These are phyloP conservation scores for Ciconia stormi DNA, from an alignment of 2,113 vertebrate species.

Conservation along the genomic window DNA sequence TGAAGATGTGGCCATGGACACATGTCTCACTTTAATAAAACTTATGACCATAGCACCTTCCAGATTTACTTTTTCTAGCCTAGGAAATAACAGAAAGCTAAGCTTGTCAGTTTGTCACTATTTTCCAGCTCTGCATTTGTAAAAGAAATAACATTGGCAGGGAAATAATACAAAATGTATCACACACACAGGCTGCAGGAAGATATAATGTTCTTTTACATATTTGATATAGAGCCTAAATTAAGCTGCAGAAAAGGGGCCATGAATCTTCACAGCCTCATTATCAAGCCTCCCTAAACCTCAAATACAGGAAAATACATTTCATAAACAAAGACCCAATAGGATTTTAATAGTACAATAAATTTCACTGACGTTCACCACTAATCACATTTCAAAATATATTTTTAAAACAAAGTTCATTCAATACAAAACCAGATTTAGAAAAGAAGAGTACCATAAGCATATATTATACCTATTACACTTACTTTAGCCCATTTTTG, in stretches of 20 bases:
- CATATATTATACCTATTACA: not conserved
- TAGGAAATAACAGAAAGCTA: constrained; percentile 39
- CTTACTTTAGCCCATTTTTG: not conserved
- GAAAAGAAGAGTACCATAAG: constrained; percentile 2
- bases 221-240: constrained; percentile 86
- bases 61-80: not conserved
- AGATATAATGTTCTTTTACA: constrained; percentile 81
- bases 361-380: constrained; percentile 78
- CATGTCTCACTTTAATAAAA: not conserved
- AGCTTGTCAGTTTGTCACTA: constrained; percentile 50
- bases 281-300: constrained; percentile 81
- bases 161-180: constrained; percentile 78
- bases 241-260: constrained; percentile 81
- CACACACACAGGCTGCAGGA: constrained; percentile 69
- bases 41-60: not conserved
- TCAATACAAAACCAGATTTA: constrained; percentile 58
- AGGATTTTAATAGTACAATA: constrained; percentile 85
- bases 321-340: constrained; percentile 85
- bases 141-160: constrained; percentile 64
- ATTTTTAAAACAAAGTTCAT: constrained; percentile 66
- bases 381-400: constrained; percentile 78
- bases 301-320: constrained; percentile 83
- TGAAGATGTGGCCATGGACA: not conserved
- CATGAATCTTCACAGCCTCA: constrained; percentile 83
- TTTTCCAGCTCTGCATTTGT: constrained; percentile 68